Base-by-base conservation (phyloP, 1,140 invertebrate species). In the Palaemon carinicauda region DNA sequence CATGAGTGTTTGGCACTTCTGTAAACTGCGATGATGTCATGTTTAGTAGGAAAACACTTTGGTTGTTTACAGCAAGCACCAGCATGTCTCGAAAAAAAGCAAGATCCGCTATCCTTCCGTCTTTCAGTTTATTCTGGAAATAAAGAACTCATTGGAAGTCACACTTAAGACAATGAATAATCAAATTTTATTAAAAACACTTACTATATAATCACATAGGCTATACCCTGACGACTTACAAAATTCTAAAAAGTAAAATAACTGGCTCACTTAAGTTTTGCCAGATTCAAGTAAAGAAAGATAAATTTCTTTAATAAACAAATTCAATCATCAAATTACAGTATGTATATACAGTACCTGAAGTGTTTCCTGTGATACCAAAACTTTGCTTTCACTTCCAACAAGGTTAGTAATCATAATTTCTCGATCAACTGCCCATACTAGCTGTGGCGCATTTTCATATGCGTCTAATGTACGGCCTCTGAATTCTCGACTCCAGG, bases 31-130 rank as follows among this genome's bases (percentile, higher is more conserved):
- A 92, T 2, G 91, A 93, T 0, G 94, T 95, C 1, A 94, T 93
- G 89, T 96, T 96, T 84, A 95, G 95, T 91, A 93, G 93, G 90
- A 94, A 94, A 0, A 96, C 92, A 19, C 93, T 93, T 50, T 95
- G 95, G 83, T 94, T 93, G 90, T 96, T 96, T 0, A 95, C 95
- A 0, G 96, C 95, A 82, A 96, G 91, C 90, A 95, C 96, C 0
- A 96, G 90, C 31, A 93, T 91, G 90, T 95, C 94, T 88, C 94
- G 92, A 89, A 94, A 95, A 94, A 94, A 95, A 15, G 94, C 93
- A 53, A 95, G 93, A 88, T 95, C 95, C 17, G 92, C 93, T 31
- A 95, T 94, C 79, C 93, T 91, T 29, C 74, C 84, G 24, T 31
- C 73, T 7, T 80, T 82, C 29, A 88, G 56, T 31, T 86, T 51